phyloP scores from a whole-genome alignment of 1,140 invertebrate species.

The Drosophila grimshawi region DNA sequence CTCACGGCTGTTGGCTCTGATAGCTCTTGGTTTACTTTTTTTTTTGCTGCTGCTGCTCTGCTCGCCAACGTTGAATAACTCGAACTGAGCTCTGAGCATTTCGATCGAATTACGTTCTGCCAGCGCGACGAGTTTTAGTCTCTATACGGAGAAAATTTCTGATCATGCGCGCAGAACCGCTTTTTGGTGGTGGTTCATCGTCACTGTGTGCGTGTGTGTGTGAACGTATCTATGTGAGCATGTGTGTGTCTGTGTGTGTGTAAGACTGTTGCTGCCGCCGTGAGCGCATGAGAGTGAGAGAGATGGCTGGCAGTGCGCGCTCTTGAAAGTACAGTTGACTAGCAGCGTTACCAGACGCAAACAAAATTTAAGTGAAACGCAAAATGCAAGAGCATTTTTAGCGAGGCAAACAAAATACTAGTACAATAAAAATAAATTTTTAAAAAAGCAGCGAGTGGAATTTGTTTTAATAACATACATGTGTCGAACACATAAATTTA shows the following conservation, averaged over 20 bases:
- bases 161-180: slow-evolving; percentile 66
- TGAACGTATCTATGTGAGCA: slow-evolving; percentile 12
- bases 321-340: slow-evolving; percentile 79
- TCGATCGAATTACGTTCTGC: slow-evolving; percentile 83
- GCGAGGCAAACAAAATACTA: slow-evolving; percentile 18
- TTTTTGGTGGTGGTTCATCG: slow-evolving; percentile 54
- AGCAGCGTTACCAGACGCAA: slow-evolving; percentile 67
- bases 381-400: slow-evolving; percentile 59
- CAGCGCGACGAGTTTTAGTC: slow-evolving; percentile 72
- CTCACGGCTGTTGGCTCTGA: slow-evolving; percentile 36
- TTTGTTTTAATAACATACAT: not conserved
- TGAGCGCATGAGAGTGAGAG: slow-evolving; percentile 58
- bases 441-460: not conserved
- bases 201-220: slow-evolving; percentile 11
- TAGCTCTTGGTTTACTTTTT: slow-evolving; percentile 58
- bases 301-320: slow-evolving; percentile 65
- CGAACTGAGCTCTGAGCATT: slow-evolving; percentile 77
- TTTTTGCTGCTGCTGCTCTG: slow-evolving; percentile 67
- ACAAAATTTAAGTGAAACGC: slow-evolving; percentile 51
- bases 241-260: slow-evolving; percentile 44
- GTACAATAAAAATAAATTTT: slow-evolving; percentile 1
- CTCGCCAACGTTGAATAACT: slow-evolving; percentile 84
- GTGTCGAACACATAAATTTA: not conserved
- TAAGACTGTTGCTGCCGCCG: slow-evolving; percentile 49
- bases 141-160: slow-evolving; percentile 78